Base-by-base conservation (phyloP, 1,140 invertebrate species). In the Drosophila orena region DNA sequence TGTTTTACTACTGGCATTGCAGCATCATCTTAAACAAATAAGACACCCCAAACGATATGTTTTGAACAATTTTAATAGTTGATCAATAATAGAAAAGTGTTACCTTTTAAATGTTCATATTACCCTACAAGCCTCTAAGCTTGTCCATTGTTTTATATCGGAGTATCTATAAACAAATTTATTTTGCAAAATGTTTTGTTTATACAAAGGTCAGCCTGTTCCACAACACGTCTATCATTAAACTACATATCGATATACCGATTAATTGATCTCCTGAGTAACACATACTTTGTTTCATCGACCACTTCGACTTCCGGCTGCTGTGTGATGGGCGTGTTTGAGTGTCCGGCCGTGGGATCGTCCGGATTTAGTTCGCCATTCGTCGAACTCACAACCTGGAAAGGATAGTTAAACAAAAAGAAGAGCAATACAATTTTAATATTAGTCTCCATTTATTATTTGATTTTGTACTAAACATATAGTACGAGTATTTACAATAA, bases 311-410 rank as follows among this genome's bases (percentile, higher is more conserved):
- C 96, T 94, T 99, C 98, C 91, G 94, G 94, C 93, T 97, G 96
- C 91, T 96, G 96, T 68, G 97, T 98, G 91, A 99, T 98, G 65
- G 98, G 98, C 77, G 98, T 98, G 93, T 98, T 98, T 90, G 97
- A 98, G 93, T 98, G 98, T 55, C 97, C 98, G 81, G 97, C 98
- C 47, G 97, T 98, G 24, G 97, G 98, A 94, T 99, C 98, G 93
- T 99, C 98, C 79, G 97, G 96, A 54, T 97, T 97, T 84, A 99
- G 93, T 94, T 99, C 98, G 78, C 98, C 98, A 93, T 99, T 99
- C 59, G 98, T 98, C 73, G 98, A 99, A 93, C 97, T 98, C 77
- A 99, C 97, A 94, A 99, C 98, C 97, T 99, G 94, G 8, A 94
- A 93, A 89, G 93, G 54, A 37, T 17, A 7, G 46, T 42, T 12